Evolutionary conservation across 1,140 invertebrate genomes (phyloP), one percentile per base, ranked within the genome.

Genomic region (Rhopalosiphum maidis): DNA sequence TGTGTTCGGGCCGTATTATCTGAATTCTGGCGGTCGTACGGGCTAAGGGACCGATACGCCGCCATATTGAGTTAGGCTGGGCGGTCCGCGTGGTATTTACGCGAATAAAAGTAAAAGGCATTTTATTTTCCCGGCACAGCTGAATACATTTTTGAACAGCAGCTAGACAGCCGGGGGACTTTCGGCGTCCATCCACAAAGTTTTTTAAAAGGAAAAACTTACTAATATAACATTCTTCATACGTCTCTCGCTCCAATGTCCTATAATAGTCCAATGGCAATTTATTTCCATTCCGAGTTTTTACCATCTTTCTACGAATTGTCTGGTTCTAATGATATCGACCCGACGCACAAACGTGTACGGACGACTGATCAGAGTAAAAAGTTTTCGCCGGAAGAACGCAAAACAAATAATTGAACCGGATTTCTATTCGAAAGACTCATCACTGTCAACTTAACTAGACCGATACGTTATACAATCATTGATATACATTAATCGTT

Each of bases 141-240:
- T 54, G 91, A 51, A 92, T 92, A 92, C 60, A 77, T 83, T 92
- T 92, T 92, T 35, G 37, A 90, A 68, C 89, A 37, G 89, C 89
- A 60, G 25, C 9, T 54, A 83, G 77, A 55, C 82, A 93, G 82
- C 25, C 51, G 48, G 82, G 89, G 89, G 89, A 54, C 82, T 86
- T 86, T 54, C 48, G 37, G 91, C 82, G 91, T 55, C 82, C 77
- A 82, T 55, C 82, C 77, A n/a, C 82, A 86, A 93, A 93, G 91
- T 93, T 93, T 93, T 55, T 35, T 41, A 85, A 86, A 93, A 93
- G 82, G 48, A 93, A 93, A 93, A 93, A 93, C 77, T 93, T 93
- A 93, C 77, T 92, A 82, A 83, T 92, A 82, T 83, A 92, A 54
- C 77, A 93, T 93, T 93, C 91, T 93, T 55, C 91, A 93, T 86